A percentile compares a stretch with the other conserved stretches of the same genome.
phyloP scores from a whole-genome alignment of 2,888 invertebrate species.

The Bellardia bayeri region DNA sequence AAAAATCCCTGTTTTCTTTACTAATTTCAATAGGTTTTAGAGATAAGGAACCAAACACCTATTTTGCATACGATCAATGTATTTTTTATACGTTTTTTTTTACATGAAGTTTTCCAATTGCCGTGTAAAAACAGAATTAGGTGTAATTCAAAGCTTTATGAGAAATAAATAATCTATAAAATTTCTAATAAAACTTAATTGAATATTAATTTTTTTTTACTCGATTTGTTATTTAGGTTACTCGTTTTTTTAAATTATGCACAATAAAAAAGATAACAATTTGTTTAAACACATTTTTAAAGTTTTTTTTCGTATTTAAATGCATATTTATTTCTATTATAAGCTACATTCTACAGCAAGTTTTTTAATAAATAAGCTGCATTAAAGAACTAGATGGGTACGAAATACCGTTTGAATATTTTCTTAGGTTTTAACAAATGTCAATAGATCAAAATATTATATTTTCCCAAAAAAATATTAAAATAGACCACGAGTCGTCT shows the following conservation, averaged over 20 bases:
- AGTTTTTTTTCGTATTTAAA: not conserved
- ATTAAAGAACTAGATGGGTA: not conserved
- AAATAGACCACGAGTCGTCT: too few species aligned
- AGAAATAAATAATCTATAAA: not conserved
- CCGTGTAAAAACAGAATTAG: too few species aligned
- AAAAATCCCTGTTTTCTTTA: too few species aligned
- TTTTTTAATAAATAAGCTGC: not conserved
- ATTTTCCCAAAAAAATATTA: too few species aligned
- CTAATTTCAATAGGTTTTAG: too few species aligned
- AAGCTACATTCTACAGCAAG: not conserved
- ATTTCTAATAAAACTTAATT: slow-evolving; percentile 14
- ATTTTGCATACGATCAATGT: too few species aligned
- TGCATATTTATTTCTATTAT: not conserved
- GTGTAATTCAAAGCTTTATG: not conserved
- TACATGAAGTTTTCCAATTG: too few species aligned
- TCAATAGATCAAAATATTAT: too few species aligned
- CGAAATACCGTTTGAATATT: too few species aligned
- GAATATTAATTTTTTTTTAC: slow-evolving; percentile 27
- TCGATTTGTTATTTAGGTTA: not conserved
- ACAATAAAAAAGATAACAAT: slow-evolving; percentile 17
- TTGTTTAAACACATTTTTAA: not conserved
- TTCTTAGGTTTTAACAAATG: too few species aligned
- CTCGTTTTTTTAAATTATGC: slow-evolving; percentile 13
- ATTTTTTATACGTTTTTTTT: too few species aligned
- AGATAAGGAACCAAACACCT: too few species aligned